Evolutionary conservation across 1,140 invertebrate species (phyloP), one percentile per base, ranked within the genome.

Genomic region (Drosophila lowei): DNA sequence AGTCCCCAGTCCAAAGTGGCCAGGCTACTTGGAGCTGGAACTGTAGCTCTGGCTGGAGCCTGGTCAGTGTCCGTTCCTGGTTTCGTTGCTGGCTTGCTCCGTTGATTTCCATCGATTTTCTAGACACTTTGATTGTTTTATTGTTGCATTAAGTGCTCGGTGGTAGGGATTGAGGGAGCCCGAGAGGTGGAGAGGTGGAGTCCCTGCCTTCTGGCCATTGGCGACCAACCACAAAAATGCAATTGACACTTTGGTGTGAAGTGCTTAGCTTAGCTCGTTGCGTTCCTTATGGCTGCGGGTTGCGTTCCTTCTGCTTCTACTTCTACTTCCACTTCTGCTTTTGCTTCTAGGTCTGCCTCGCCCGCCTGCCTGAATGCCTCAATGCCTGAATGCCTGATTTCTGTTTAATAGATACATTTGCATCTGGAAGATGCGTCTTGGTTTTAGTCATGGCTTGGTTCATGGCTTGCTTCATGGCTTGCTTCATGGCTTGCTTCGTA

Each of bases 61-160:
- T 28, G 30, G 30, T 11, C 30, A 34, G 30, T 34, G 30, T 38
- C 34, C 34, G 34, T 38, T 38, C 34, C 23, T 57, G 49, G 25
- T 13, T 53, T 38, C 34, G 63, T 21, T 62, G 28, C 54, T 50
- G 38, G 66, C 57, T 53, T 68, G 57, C 60, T 80, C 58, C 81
- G 64, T 86, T 86, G 77, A 77, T 80, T 86, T 86, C 83, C 81
- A 85, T 85, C 81, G 81, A 85, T 85, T 85, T 86, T 85, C 81
- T 88, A 86, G 81, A 80, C 81, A 86, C 81, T 88, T 85, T 85
- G 81, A 85, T 85, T 85, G 81, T 85, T 85, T 85, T 85, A 85
- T 85, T 85, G 81, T 85, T 85, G 81, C 83, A 85, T 85, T 85
- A 85, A 85, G 81, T 85, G 81, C 67, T 66, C 59, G 67, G 34